A percentile compares a stretch with the other conserved stretches of the same genome.
Conservation (phyloP, 2,888 invertebrate genomes). For the Diplolepis rosae region DNA sequence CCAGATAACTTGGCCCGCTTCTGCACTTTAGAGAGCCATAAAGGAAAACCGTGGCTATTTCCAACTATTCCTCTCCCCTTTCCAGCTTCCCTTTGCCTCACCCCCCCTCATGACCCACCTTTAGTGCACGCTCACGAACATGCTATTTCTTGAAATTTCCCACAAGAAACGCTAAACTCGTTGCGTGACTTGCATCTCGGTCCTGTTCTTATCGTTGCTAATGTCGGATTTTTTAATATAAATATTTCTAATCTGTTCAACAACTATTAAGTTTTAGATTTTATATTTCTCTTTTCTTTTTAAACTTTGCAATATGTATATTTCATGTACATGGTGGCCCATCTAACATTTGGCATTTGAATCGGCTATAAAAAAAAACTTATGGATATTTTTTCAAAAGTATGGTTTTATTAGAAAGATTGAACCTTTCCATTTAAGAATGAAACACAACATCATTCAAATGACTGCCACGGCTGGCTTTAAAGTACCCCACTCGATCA, state of each 20-base stretch:
- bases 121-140: background rate
- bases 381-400: no score
- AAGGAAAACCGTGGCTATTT: conserved; percentile 4
- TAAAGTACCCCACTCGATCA: no score
- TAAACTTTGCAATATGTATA: no score
- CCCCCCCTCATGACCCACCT: background rate
- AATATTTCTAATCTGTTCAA: conserved; percentile 36
- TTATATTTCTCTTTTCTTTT: no score
- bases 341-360: no score
- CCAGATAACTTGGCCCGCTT: conserved; percentile 8
- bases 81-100: conserved; percentile 5
- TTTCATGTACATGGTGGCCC: no score
- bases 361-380: no score
- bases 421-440: no score
- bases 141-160: background rate
- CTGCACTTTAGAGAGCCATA: conserved; percentile 12
- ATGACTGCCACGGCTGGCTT: no score
- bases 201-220: conserved; percentile 1
- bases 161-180: background rate
- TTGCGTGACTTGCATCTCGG: background rate
- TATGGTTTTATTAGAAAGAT: no score
- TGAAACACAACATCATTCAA: no score
- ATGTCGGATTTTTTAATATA: conserved; percentile 16
- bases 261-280: no score
- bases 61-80: conserved; percentile 11